phyloP scores from a whole-genome alignment of 2,797 vertebrate species.

The Sandelia bainsii region DNA sequence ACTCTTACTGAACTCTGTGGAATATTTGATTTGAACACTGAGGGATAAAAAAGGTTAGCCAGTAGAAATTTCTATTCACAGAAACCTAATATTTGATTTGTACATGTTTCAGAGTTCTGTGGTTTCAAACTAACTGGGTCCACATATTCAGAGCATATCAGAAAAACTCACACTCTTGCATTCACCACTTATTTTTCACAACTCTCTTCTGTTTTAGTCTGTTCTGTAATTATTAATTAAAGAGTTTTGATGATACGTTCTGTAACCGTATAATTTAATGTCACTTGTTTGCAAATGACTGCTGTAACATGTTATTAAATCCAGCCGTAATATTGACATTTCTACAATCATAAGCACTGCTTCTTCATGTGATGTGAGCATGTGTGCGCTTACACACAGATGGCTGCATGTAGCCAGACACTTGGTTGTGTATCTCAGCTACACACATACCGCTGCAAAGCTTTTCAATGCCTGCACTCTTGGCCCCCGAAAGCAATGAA shows the following conservation, averaged over 20 bases:
- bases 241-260: slow-evolving; percentile 16
- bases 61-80: background rate
- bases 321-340: background rate
- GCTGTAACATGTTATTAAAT: slow-evolving; percentile 8
- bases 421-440: background rate
- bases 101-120: slow-evolving; percentile 23
- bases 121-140: background rate
- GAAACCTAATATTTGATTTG: slow-evolving; percentile 40
- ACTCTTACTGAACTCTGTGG: slow-evolving; percentile 31
- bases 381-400: background rate
- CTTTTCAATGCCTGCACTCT: background rate
- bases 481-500: background rate
- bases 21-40: slow-evolving; percentile 25
- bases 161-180: background rate
- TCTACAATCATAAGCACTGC: slow-evolving; percentile 1
- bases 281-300: slow-evolving; percentile 13
- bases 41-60: slow-evolving; percentile 5
- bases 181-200: background rate
- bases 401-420: background rate
- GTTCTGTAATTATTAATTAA: slow-evolving; percentile 1
- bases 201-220: slow-evolving; percentile 1
- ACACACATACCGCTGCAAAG: background rate
- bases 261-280: slow-evolving; percentile 20
- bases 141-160: background rate
- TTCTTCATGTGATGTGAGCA: slow-evolving; percentile 1